Evolutionary conservation across 23 tunicate genomes (phyloP).

Genomic region (Styela clava): DNA sequence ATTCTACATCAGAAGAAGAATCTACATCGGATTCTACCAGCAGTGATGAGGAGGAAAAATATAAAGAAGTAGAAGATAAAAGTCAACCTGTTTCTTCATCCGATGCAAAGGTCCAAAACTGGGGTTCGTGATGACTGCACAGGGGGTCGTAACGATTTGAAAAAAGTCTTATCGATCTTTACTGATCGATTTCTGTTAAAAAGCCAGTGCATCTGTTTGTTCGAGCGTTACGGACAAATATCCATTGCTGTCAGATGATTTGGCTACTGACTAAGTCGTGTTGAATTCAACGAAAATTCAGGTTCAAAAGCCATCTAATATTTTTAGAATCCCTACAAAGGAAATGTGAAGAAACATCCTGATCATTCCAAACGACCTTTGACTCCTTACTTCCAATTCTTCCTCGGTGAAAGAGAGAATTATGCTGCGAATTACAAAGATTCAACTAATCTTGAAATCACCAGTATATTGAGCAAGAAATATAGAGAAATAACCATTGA

Average conservation of each 20-base stretch:
- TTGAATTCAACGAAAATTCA: too few species aligned
- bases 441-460: constrained; percentile 75
- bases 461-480: constrained; percentile 74
- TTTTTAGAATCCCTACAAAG: constrained; percentile 75
- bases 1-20: background rate
- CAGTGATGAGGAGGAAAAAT: constrained; percentile 32
- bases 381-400: constrained; percentile 89
- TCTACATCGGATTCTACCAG: constrained; percentile 29
- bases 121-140: too few species aligned
- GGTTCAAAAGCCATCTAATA: too few species aligned
- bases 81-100: background rate
- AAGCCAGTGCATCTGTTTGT: too few species aligned
- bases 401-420: constrained; percentile 57
- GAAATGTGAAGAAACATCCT: constrained; percentile 90
- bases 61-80: background rate
- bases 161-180: too few species aligned
- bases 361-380: constrained; percentile 94
- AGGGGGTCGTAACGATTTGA: too few species aligned
- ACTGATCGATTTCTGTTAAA: too few species aligned
- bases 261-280: too few species aligned
- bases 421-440: constrained; percentile 65
- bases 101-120: background rate
- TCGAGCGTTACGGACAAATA: too few species aligned
- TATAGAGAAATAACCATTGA: constrained; percentile 49
- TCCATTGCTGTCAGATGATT: too few species aligned